Percentiles rank a stretch among this genome's conserved stretches.
Evolutionary conservation across 2,888 invertebrate genomes (phyloP).

Genomic region (Lacanobia wlatinum): DNA sequence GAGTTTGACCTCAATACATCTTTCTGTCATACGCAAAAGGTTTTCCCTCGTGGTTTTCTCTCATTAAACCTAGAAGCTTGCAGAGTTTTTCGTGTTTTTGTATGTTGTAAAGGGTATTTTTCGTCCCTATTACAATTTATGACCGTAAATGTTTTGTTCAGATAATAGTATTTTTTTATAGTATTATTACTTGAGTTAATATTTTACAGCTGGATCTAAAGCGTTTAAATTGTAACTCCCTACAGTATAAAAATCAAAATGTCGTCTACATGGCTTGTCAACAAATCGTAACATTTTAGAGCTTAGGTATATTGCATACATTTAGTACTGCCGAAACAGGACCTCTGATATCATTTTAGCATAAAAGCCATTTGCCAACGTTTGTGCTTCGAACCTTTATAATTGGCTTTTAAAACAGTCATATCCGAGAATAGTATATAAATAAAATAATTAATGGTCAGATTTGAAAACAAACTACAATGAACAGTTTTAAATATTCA

Average conservation of each 20-base stretch:
- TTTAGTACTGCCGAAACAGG: background rate
- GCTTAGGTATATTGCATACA: background rate
- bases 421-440: background rate
- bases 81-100: slow-evolving; percentile 22
- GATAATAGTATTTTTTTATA: background rate
- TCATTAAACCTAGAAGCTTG: slow-evolving; percentile 38
- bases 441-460: background rate
- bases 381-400: slow-evolving; percentile 2
- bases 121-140: background rate
- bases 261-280: background rate
- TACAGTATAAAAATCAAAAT: background rate
- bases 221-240: background rate
- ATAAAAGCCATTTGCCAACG: background rate
- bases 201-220: background rate
- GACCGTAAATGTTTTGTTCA: background rate
- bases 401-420: background rate
- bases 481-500: slow-evolving; percentile 4
- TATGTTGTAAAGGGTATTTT: slow-evolving; percentile 1
- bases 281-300: background rate
- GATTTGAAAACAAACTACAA: slow-evolving; percentile 9
- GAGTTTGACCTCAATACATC: slow-evolving; percentile 45
- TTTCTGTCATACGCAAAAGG: slow-evolving; percentile 49
- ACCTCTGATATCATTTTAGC: background rate
- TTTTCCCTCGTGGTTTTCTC: slow-evolving; percentile 48
- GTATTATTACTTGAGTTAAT: too few relatives aligned